These are phyloP conservation scores for Nomia melanderi DNA, from an alignment of 1,140 invertebrate genomes.

Conservation along the genomic window DNA sequence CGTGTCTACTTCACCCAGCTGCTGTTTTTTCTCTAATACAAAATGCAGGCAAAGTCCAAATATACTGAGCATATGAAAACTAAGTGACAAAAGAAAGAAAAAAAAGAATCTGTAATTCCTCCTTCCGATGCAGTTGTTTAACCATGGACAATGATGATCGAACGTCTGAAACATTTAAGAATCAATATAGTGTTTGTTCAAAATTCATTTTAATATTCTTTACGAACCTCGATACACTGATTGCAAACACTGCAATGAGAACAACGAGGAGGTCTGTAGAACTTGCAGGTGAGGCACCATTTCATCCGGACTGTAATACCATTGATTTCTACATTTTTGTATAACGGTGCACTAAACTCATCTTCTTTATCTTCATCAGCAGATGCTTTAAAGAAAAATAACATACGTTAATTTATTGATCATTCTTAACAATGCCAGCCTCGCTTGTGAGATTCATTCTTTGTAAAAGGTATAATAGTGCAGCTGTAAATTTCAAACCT, in stretches of 20 bases:
- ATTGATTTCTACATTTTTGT: conserved; percentile 99
- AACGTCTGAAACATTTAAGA: conserved; percentile 92
- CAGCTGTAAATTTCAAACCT: background rate
- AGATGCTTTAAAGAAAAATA: conserved; percentile 85
- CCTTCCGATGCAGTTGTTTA: conserved; percentile 99
- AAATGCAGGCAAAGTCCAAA: conserved; percentile 96
- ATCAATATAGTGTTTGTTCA: conserved; percentile 23
- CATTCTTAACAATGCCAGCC: background rate
- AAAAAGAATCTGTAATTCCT: conserved; percentile 99
- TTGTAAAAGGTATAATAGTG: background rate
- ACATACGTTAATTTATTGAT: conserved; percentile 12
- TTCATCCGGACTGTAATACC: conserved; percentile 99
- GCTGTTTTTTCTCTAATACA: conserved; percentile 92
- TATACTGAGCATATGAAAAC: conserved; percentile 98
- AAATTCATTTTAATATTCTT: background rate
- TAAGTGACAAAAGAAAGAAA: conserved; percentile 97
- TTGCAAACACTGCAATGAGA: conserved; percentile 99
- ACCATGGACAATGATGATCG: conserved; percentile 99
- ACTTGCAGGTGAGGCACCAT: conserved; percentile 99
- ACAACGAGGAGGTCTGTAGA: conserved; percentile 98
- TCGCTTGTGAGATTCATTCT: background rate
- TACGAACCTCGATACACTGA: conserved; percentile 96
- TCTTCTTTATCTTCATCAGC: conserved; percentile 98
- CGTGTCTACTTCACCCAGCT: conserved; percentile 89
- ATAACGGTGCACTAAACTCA: conserved; percentile 97